Evolutionary conservation across 2,888 invertebrate genomes (phyloP), one percentile per base, ranked within the genome.

Genomic region (Rhamnusium bicolor): DNA sequence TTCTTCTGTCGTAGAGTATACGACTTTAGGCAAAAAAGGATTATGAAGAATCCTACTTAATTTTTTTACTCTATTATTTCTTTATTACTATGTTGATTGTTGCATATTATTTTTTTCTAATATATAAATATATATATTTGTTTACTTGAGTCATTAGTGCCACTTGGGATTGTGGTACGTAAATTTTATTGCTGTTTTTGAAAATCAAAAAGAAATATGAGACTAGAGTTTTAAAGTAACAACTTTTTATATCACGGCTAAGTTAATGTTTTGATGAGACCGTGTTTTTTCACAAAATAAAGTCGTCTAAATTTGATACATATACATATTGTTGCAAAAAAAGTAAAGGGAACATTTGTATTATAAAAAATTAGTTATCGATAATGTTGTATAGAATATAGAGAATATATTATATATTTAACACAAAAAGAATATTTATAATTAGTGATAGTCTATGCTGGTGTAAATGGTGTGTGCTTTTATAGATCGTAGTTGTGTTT

Each of bases 1-100:
- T 95, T 98, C 87, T 96, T 98, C 90, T 98, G 98, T 89, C 93
- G 97, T 61, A 94, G 96, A 83, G 95, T 98, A 73, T 98, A 98
- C 90, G 98, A 98, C 89, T 97, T 96, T 90, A 92, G 97, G 82
- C 94, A 96, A 83, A 97, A 96, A 86, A 91, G 94, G 82, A 91
- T 94, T 74, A 85, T 88, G 53, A 88, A 88, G 79, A 88, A 89
- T 85, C 89, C 89, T 16, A 87, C 87, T 82, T 88, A 88, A 87
- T 82, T 80, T 51, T 69, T 58, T 78, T 71, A 46, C 73, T 71
- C 71, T 67, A 29, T 71, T 73, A 70, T 76, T 58, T 61, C 71
- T 71, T 73, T 78, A 67, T 70, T 76, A 65, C 27, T 32, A 53
- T 24, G 66, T 71, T 68, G 49, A 58, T 71, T 65, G 58, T 70